phyloP scores from a whole-genome alignment of 2,888 invertebrate species.

The Dinocampus coccinellae region DNA sequence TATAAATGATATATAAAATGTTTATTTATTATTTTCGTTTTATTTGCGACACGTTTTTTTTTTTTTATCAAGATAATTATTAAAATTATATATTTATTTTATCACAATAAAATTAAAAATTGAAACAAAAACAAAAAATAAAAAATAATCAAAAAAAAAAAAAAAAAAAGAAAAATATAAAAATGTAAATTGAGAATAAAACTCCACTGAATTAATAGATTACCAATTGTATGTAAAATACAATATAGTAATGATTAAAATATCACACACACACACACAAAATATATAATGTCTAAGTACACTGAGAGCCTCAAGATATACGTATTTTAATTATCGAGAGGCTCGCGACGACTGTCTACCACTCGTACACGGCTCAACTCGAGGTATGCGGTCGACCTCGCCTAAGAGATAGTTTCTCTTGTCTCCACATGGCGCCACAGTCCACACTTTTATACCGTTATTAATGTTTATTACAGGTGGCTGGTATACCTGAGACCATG shows the following conservation, averaged over 20 bases:
- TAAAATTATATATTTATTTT: not conserved
- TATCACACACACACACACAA: not conserved
- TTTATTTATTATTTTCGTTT: too few species aligned
- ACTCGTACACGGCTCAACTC: conserved; percentile 63
- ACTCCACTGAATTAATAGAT: too few species aligned
- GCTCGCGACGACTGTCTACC: conserved; percentile 53
- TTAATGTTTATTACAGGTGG: conserved; percentile 58
- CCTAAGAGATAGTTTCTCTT: conserved; percentile 58
- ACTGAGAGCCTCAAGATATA: conserved; percentile 39
- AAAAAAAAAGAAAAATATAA: not conserved
- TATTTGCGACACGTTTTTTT: not conserved
- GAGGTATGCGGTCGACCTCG: conserved; percentile 69
- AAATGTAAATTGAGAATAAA: not conserved
- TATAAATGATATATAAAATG: too few species aligned
- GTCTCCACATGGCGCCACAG: conserved; percentile 57
- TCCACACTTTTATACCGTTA: conserved; percentile 62
- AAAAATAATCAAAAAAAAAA: conserved; percentile 2
- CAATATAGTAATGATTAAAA: not conserved
- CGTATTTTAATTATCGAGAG: conserved; percentile 46
- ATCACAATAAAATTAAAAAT: not conserved
- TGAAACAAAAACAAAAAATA: too few species aligned
- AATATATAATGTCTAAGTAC: not conserved
- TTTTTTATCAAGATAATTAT: not conserved
- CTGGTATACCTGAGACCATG: conserved; percentile 42
- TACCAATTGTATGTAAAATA: too few species aligned